A percentile compares a stretch with the other conserved stretches of the same genome.
phyloP scores from a whole-genome alignment of 2,113 vertebrate genomes.

The Spermophilus dauricus region DNA sequence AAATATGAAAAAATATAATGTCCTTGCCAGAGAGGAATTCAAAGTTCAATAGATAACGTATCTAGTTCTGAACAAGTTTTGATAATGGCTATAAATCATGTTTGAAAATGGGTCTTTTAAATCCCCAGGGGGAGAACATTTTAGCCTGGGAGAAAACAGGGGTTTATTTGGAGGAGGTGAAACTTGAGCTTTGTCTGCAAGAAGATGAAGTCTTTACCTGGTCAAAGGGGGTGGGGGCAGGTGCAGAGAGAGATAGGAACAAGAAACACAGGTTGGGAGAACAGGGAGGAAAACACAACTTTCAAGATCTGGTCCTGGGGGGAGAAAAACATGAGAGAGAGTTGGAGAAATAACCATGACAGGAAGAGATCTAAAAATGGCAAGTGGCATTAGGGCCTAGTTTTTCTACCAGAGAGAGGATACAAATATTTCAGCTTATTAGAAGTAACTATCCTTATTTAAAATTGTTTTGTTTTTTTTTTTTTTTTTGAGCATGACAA shows the following conservation, averaged over 20 bases:
- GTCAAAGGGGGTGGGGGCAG: neutral
- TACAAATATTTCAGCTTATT: neutral
- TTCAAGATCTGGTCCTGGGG: neutral
- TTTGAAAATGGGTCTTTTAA: neutral
- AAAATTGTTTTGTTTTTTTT: neutral
- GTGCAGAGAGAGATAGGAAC: neutral
- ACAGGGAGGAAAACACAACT: neutral
- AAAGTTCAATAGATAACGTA: too few relatives aligned
- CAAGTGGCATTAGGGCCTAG: neutral
- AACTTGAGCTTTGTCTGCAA: neutral
- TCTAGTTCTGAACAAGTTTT: neutral
- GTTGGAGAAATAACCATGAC: neutral
- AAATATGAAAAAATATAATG: too few relatives aligned
- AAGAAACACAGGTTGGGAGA: neutral
- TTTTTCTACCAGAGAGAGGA: neutral
- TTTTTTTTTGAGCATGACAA: too few relatives aligned
- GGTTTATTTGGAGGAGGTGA: neutral
- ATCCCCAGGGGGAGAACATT: neutral
- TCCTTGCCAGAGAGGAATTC: too few relatives aligned
- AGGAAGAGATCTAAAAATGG: neutral
- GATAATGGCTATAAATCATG: neutral
- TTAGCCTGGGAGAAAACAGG: neutral
- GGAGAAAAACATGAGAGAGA: neutral
- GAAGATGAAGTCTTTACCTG: neutral
- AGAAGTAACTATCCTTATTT: neutral